These are phyloP conservation scores for Hyppa rectilinea DNA, from an alignment of 2,888 invertebrate genomes.

Conservation along the genomic window DNA sequence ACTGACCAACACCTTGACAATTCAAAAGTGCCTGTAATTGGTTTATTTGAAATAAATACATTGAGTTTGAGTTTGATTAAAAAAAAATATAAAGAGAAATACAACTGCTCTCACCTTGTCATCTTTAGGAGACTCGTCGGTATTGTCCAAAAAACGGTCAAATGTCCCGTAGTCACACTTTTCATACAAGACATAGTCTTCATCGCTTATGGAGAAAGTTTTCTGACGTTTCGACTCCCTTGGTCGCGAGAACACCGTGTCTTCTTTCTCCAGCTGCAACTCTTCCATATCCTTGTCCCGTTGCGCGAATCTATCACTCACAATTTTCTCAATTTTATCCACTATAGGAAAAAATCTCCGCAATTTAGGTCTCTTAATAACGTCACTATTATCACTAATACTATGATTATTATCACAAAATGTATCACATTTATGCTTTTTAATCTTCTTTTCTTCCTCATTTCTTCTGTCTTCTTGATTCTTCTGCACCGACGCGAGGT, in stretches of 20 bases:
- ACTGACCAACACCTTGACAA: no score
- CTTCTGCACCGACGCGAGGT: slow-evolving; percentile 68
- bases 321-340: slow-evolving; percentile 82
- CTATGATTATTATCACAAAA: slow-evolving; percentile 73
- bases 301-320: slow-evolving; percentile 78
- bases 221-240: slow-evolving; percentile 83
- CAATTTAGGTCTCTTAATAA: slow-evolving; percentile 86
- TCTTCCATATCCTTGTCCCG: slow-evolving; percentile 80
- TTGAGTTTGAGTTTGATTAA: no score
- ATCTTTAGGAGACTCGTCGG: slow-evolving; percentile 75
- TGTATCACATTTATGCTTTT: slow-evolving; percentile 89
- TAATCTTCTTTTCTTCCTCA: slow-evolving; percentile 79
- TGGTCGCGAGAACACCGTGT: slow-evolving; percentile 81
- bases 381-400: slow-evolving; percentile 73
- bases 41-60: no score
- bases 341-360: slow-evolving; percentile 81
- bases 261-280: slow-evolving; percentile 82
- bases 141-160: slow-evolving; percentile 72
- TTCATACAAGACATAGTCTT: slow-evolving; percentile 83
- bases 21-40: no score
- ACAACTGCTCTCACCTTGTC: slow-evolving; percentile 34
- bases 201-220: slow-evolving; percentile 82
- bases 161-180: slow-evolving; percentile 87
- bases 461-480: slow-evolving; percentile 73
- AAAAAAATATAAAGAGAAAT: no score